Base-by-base conservation (phyloP, 2,797 vertebrate species). In the Sciaenops ocellatus region DNA sequence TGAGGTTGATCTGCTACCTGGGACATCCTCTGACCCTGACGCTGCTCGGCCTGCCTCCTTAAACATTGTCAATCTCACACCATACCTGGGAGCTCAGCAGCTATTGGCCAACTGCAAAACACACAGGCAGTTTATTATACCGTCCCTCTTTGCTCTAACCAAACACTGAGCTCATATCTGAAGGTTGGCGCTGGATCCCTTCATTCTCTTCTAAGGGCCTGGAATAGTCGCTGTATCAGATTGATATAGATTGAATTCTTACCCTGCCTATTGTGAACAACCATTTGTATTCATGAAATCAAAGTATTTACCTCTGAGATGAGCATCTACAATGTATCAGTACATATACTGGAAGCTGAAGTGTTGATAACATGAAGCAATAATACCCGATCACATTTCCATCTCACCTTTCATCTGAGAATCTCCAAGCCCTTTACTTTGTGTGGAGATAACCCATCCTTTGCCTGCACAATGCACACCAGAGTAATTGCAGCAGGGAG, bases 221-320 rank as follows among this genome's bases (percentile, higher is more conserved):
- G 55, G 73, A 84, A 89, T 73, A 85, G 90, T 82, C 71, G 30
- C 77, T 59, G 85, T 91, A 92, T 92, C 90, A 89, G 86, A 93
- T 89, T 90, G 90, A 91, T 91, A 92, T 87, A 92, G 91, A 94
- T 90, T 92, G 89, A 91, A 92, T 92, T 89, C 91, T 82, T 89
- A 87, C 62, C 87, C 84, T 78, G 77, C 71, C 90, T 83, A 89
- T 91, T 91, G 90, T 92, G 88, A 88, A 69, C 85, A 78, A 88
- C 83, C 81, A 93, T 95, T 91, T 92, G 87, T 93, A 94, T 95
- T 94, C 92, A 94, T 93, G 90, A 93, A 93, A 94, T 92, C 91
- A 92, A 84, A 86, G 90, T 90, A 93, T 94, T 94, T 94, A 94
- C 90, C 91, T 90, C 78, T 24, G 78, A 91, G 89, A 93, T 95